A percentile compares a stretch with the other conserved stretches of the same genome.
Conservation (phyloP, 2,797 vertebrate species). For the Balearica regulorum region DNA sequence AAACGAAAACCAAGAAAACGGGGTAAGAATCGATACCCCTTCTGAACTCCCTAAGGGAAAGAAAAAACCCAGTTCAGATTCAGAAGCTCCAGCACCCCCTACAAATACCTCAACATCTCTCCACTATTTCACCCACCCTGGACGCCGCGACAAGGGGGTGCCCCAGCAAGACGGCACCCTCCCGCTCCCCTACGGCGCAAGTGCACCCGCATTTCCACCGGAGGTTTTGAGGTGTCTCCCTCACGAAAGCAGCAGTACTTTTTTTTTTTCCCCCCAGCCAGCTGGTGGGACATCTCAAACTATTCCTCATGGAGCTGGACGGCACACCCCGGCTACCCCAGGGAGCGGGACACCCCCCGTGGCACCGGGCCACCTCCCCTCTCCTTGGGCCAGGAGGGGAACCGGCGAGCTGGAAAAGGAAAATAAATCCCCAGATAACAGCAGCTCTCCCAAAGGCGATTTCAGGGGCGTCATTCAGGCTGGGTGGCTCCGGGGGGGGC, state of each 20-base stretch:
- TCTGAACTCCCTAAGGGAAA: neutral
- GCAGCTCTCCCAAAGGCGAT: conserved; percentile 10
- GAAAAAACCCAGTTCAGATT: neutral
- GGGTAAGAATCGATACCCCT: neutral
- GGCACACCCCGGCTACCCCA: accelerated
- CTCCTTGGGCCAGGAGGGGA: neutral
- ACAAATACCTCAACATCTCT: neutral
- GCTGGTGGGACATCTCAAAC: neutral
- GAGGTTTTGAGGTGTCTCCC: neutral
- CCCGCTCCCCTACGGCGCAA: accelerated
- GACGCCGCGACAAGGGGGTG: neutral
- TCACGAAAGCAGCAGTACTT: accelerated
- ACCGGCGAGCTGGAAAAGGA: neutral
- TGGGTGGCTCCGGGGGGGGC: neutral
- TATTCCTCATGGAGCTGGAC: accelerated
- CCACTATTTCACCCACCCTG: neutral
- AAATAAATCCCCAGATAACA: conserved; percentile 18
- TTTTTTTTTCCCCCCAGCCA: neutral
- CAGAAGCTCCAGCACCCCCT: neutral
- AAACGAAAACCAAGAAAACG: neutral
- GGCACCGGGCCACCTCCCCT: neutral
- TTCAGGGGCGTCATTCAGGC: neutral
- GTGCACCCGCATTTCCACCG: accelerated
- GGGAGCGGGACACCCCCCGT: accelerated
- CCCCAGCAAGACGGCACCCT: neutral